Conservation (phyloP, 2,797 vertebrate species). For the Scolopax bukidnonensis region DNA sequence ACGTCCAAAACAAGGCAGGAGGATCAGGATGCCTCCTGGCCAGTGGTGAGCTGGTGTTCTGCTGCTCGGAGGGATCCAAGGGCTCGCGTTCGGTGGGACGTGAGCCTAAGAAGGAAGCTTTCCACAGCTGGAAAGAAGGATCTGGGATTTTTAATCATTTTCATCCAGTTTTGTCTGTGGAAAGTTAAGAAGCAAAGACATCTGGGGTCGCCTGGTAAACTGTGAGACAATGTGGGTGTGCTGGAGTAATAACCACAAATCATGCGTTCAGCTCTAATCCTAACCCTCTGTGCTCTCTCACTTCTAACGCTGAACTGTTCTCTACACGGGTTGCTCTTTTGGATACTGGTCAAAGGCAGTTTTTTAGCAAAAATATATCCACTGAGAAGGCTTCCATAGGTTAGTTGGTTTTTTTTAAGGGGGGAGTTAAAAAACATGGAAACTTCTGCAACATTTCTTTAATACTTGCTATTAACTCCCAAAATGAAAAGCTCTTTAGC, state of each 20-base stretch:
- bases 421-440: background rate
- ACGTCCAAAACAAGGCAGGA: background rate
- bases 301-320: background rate
- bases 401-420: background rate
- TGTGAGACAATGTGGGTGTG: background rate
- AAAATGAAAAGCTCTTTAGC: background rate
- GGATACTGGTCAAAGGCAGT: background rate
- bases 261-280: background rate
- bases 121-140: background rate
- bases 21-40: accelerated
- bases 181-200: background rate
- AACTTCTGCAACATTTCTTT: background rate
- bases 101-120: background rate
- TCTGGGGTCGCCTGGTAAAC: background rate
- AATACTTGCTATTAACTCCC: background rate
- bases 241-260: constrained; percentile 20
- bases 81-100: accelerated
- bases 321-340: background rate
- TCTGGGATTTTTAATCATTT: background rate
- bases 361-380: background rate
- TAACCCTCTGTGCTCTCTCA: background rate
- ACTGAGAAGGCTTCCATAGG: background rate
- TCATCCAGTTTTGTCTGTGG: background rate
- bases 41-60: background rate
- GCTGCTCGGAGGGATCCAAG: background rate